A percentile compares a stretch with the other conserved stretches of the same genome.
Conservation (phyloP, 1,140 invertebrate species). For the Bombus difficillimus region DNA sequence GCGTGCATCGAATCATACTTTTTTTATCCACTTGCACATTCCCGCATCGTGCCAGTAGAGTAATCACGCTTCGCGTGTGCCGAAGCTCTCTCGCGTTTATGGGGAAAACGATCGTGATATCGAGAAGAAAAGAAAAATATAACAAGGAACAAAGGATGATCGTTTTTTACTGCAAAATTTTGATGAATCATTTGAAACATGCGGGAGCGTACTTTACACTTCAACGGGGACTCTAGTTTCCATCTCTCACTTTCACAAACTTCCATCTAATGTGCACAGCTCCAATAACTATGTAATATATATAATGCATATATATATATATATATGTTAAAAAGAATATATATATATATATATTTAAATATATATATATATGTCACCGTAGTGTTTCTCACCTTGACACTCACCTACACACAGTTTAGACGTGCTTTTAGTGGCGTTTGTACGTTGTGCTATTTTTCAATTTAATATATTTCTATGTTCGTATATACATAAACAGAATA, state of each 20-base stretch:
- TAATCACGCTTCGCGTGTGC: conserved; percentile 38
- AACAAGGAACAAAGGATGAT: not conserved
- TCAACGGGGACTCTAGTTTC: conserved; percentile 14
- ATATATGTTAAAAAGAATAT: conserved; percentile 29
- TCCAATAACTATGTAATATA: conserved; percentile 63
- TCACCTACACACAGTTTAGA: conserved; percentile 73
- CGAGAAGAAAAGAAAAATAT: not conserved
- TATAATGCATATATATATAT: conserved; percentile 26
- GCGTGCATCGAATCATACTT: conserved; percentile 29
- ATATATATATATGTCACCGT: conserved; percentile 62
- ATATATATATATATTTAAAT: conserved; percentile 1
- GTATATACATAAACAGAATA: conserved; percentile 41
- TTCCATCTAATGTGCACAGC: conserved; percentile 78
- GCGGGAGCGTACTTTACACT: conserved; percentile 24
- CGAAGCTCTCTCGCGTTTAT: conserved; percentile 26
- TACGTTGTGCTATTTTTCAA: conserved; percentile 72
- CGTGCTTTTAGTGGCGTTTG: conserved; percentile 81
- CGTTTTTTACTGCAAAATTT: not conserved
- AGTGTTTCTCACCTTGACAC: conserved; percentile 71
- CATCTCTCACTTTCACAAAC: conserved; percentile 60
- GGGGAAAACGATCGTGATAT: conserved; percentile 30
- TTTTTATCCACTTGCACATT: conserved; percentile 50
- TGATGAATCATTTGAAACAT: not conserved
- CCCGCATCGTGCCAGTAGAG: conserved; percentile 58
- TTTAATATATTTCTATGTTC: conserved; percentile 56